A percentile compares a stretch with the other conserved stretches of the same genome.
These are phyloP conservation scores for Philonicus albiceps DNA, from an alignment of 2,888 invertebrate genomes.

Conservation along the genomic window DNA sequence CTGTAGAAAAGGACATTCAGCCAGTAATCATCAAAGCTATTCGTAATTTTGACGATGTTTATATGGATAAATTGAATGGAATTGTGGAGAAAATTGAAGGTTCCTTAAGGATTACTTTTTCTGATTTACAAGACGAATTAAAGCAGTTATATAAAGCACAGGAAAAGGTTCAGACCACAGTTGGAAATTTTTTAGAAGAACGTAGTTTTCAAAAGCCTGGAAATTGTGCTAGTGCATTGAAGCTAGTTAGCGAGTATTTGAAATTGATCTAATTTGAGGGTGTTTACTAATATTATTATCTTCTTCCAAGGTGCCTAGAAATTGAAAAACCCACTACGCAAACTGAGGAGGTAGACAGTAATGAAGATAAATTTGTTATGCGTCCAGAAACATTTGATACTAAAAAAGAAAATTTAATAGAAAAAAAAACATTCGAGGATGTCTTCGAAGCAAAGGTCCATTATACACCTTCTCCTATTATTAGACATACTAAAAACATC, in stretches of 20 bases:
- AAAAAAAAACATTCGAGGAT: background rate
- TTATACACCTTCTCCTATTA: background rate
- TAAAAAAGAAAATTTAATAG: background rate
- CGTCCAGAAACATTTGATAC: background rate
- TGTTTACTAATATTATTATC: background rate
- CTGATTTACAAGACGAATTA: slow-evolving; percentile 27
- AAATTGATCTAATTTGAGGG: background rate
- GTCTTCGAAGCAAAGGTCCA: background rate
- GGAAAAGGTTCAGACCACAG: background rate
- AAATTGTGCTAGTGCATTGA: background rate
- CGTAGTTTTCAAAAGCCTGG: background rate
- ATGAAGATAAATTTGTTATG: background rate
- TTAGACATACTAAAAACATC: background rate
- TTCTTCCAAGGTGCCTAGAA: background rate
- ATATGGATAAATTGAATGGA: slow-evolving; percentile 45
- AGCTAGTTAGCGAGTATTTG: background rate
- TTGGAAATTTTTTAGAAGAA: background rate
- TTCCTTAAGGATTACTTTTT: slow-evolving; percentile 42
- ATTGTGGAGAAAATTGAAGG: slow-evolving; percentile 45
- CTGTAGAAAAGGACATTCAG: slow-evolving; percentile 41
- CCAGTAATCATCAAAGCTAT: slow-evolving; percentile 34
- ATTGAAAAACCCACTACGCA: background rate
- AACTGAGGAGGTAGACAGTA: background rate
- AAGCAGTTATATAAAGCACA: background rate
- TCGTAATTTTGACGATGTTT: slow-evolving; percentile 29